Evolutionary conservation across 2,888 invertebrate species (phyloP).

Genomic region (Metalampra italica): DNA sequence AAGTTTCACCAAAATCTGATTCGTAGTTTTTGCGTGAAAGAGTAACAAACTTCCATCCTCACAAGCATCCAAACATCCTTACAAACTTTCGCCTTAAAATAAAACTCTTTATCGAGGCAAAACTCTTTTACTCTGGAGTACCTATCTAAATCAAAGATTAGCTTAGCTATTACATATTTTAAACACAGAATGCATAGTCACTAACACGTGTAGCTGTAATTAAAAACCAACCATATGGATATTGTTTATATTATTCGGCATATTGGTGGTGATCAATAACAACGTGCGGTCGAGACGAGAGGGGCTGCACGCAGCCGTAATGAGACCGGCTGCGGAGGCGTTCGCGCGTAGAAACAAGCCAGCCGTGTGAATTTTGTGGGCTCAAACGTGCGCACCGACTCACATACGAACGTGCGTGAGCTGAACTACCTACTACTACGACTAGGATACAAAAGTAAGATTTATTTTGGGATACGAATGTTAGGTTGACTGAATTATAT

Average conservation of each 20-base stretch:
- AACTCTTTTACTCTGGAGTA: too few relatives aligned
- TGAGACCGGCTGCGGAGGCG: constrained; percentile 60
- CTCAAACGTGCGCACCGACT: constrained; percentile 20
- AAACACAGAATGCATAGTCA: background rate
- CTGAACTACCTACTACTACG: background rate
- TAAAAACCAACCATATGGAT: constrained; percentile 16
- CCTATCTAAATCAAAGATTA: background rate
- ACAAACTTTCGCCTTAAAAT: too few relatives aligned
- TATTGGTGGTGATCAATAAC: constrained; percentile 59
- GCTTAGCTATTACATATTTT: background rate
- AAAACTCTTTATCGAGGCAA: too few relatives aligned
- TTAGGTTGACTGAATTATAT: too few relatives aligned
- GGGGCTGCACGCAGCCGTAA: constrained; percentile 40
- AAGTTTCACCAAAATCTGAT: too few relatives aligned
- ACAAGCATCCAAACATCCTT: too few relatives aligned
- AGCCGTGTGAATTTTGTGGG: constrained; percentile 64
- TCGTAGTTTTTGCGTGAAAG: too few relatives aligned
- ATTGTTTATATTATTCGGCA: constrained; percentile 37
- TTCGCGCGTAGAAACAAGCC: constrained; percentile 62
- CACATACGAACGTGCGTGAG: background rate
- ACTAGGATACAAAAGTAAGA: background rate
- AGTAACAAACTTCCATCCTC: too few relatives aligned
- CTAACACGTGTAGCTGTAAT: constrained; percentile 14
- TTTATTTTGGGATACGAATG: background rate
- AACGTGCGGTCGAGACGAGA: constrained; percentile 41